Base-by-base conservation (phyloP, 1,140 invertebrate genomes). In the Heliconius nattereri region DNA sequence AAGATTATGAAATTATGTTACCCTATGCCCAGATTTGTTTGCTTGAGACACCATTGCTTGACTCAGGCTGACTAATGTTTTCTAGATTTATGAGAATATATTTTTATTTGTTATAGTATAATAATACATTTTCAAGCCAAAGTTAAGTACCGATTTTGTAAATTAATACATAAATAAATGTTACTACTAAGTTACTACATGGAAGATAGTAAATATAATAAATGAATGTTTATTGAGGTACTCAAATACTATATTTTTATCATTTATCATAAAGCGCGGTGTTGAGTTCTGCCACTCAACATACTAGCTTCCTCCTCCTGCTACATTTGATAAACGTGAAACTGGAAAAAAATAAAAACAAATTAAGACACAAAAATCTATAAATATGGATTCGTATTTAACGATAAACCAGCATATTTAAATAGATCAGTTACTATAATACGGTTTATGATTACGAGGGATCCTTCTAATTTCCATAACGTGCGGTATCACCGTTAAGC, bases 1-100 rank as follows among this genome's bases (percentile, higher is more conserved):
- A 92, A 91, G 89, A 92, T 91, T 92, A 92, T 90, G 90, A 92
- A 92, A 91, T 93, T 92, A 93, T 93, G 89, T 91, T 89, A 86
- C 87, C 84, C 86, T 84, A 83, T 71, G 74, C 84, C 72, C 84
- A 87, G 91, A 92, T 91, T 92, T 90, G 89, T 87, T 85, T 86
- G 85, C 83, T 75, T 77, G 78, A 79, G 79, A 78, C 78, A 81
- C 82, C 81, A 78, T 89, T 87, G 88, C 85, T 85, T 80, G 77
- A 76, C 76, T 78, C 26, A 78, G 74, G 60, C 75, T 87, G 89
- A 92, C 84, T 85, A 84, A 85, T 85, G 77, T 83, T 79, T 77
- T 75, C 80, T 73, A 78, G 54, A 49, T 73, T 35, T 78, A 78
- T 78, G 70, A 72, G 35, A 54, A 73, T 78, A 52, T 35, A 23